These are phyloP conservation scores for Drosophila pseudotalamancana DNA, from an alignment of 2,888 invertebrate species.

Conservation along the genomic window DNA sequence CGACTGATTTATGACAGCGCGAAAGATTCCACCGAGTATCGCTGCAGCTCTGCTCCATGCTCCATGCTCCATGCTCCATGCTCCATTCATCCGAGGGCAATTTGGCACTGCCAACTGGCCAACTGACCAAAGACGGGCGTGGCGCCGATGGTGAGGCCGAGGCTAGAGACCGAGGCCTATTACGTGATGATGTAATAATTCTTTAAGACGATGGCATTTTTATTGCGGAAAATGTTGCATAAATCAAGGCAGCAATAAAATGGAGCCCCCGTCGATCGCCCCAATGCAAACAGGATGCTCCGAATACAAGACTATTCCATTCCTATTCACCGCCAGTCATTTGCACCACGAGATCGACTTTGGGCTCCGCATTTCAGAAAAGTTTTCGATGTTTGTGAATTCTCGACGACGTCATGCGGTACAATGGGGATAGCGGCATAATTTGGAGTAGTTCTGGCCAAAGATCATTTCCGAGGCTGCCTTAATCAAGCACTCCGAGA, in stretches of 20 bases:
- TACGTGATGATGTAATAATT: slow-evolving; percentile 79
- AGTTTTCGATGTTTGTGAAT: slow-evolving; percentile 37
- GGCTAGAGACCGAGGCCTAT: slow-evolving; percentile 58
- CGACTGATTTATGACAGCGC: slow-evolving; percentile 76
- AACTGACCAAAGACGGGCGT: slow-evolving; percentile 59
- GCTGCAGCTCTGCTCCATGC: slow-evolving; percentile 31
- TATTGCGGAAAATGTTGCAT: slow-evolving; percentile 79
- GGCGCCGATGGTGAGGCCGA: slow-evolving; percentile 49
- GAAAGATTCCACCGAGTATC: slow-evolving; percentile 52
- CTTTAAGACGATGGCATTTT: slow-evolving; percentile 74
- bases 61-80: too few relatives aligned
- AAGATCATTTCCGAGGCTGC: slow-evolving; percentile 45
- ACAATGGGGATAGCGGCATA: slow-evolving; percentile 58
- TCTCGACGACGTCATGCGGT: slow-evolving; percentile 58
- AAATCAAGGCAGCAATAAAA: slow-evolving; percentile 78
- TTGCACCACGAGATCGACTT: slow-evolving; percentile 50
- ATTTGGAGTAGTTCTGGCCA: slow-evolving; percentile 49
- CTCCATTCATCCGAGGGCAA: slow-evolving; percentile 60
- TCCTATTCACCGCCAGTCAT: slow-evolving; percentile 60
- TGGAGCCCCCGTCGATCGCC: slow-evolving; percentile 54
- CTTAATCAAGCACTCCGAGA: slow-evolving; percentile 49
- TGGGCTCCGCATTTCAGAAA: slow-evolving; percentile 16
- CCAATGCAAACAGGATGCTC: slow-evolving; percentile 61
- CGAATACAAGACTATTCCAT: slow-evolving; percentile 51
- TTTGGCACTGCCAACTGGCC: slow-evolving; percentile 60